Evolutionary conservation across 2,888 invertebrate species (phyloP), one percentile per base, ranked within the genome.

Genomic region (Acronicta alni): DNA sequence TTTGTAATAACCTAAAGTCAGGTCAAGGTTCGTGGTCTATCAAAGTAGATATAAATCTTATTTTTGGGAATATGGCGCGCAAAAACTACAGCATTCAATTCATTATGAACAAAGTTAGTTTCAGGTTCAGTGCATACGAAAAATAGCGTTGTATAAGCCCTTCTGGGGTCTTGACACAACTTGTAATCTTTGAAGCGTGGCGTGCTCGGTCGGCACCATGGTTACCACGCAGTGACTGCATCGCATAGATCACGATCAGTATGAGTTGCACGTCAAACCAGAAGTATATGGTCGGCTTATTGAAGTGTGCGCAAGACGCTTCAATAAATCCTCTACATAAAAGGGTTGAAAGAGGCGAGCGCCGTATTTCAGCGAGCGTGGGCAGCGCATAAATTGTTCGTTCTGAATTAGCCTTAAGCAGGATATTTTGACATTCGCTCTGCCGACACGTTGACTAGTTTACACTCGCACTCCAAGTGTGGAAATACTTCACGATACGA

Each of bases 321-420:
- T 87, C 85, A 86, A 92, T 93, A 93, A 92, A 93, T 92, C 86
- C 83, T 88, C 67, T 83, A 86, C 90, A 86, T 90, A 91, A 92
- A 92, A 91, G 92, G 92, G 89, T 87, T 85, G 86, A 86, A 89
- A 87, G 86, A 86, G 85, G 86, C 89, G 86, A 86, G 85, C 86
- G 87, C 87, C 83, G 85, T 92, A 91, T 90, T 92, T 91, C 87
- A 92, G 88, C 82, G 81, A 72, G 85, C 89, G 91, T 90, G 89
- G 91, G 89, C 85, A 80, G 89, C 77, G 75, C 89, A 92, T 93
- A 92, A 93, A 92, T 91, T 89, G 85, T 84, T 84, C 87, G 81
- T 77, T 85, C 84, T 82, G 86, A 89, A 92, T 91, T 91, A 91
- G 88, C 89, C 86, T 85, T 89, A 89, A 89, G 87, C 85, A 86